Evolutionary conservation across 2,797 vertebrate genomes (phyloP).

Genomic region (Anguilla pacifica): DNA sequence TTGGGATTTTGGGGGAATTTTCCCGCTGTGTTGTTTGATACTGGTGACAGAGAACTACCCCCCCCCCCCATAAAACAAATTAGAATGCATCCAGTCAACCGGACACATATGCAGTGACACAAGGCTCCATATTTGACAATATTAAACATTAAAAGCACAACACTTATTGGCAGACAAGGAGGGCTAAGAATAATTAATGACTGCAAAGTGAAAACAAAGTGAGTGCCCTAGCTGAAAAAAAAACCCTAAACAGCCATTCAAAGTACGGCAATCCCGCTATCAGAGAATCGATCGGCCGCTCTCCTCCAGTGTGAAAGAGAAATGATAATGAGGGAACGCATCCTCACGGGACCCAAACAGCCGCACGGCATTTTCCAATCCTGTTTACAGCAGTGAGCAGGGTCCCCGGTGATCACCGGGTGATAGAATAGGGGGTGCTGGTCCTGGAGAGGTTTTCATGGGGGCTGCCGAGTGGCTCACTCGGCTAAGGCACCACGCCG

Average conservation of each 20-base stretch:
- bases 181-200: background rate
- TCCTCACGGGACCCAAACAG: background rate
- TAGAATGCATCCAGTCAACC: constrained; percentile 15
- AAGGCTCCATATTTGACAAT: background rate
- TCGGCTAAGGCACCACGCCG: too few species aligned
- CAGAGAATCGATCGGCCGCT: background rate
- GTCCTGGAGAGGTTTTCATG: background rate
- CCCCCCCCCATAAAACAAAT: background rate
- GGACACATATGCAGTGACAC: background rate
- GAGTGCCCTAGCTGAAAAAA: background rate
- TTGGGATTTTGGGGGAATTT: background rate
- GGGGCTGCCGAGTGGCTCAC: too few species aligned
- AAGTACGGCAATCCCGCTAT: background rate
- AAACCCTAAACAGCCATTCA: background rate
- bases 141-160: background rate
- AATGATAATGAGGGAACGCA: background rate
- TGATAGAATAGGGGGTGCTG: background rate
- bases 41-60: background rate
- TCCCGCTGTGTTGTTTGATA: constrained; percentile 8
- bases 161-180: background rate
- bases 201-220: background rate
- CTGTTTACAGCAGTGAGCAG: background rate
- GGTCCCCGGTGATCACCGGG: background rate
- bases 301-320: background rate
- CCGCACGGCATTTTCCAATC: too few species aligned